Evolutionary conservation across 2,888 invertebrate genomes (phyloP).

Genomic region (Dioctria rufipes): DNA sequence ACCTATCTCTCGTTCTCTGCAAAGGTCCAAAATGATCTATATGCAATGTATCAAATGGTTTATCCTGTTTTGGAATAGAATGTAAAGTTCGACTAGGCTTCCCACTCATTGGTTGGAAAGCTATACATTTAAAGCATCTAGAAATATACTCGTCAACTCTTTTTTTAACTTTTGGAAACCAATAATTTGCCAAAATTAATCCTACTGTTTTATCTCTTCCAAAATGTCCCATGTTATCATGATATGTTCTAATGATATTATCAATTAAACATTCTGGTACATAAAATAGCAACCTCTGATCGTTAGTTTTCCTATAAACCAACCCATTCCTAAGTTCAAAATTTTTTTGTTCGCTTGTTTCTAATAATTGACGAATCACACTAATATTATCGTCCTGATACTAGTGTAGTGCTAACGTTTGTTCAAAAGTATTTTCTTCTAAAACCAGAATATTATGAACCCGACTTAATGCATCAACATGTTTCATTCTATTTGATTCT

Average conservation of each 20-base stretch:
- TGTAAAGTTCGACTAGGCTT: slow-evolving; percentile 61
- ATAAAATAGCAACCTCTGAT: slow-evolving; percentile 52
- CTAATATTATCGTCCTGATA: slow-evolving; percentile 29
- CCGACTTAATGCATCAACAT: slow-evolving; percentile 63
- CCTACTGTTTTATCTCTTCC: slow-evolving; percentile 48
- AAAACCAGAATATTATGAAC: slow-evolving; percentile 46
- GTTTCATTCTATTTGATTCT: slow-evolving; percentile 60
- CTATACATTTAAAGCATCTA: slow-evolving; percentile 55
- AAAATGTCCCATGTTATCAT: too few relatives aligned
- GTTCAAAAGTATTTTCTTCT: slow-evolving; percentile 57
- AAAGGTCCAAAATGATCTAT: slow-evolving; percentile 56
- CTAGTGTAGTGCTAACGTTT: slow-evolving; percentile 53
- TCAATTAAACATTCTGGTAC: slow-evolving; percentile 42
- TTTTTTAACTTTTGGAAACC: slow-evolving; percentile 54
- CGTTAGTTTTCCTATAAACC: slow-evolving; percentile 42
- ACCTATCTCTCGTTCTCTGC: slow-evolving; percentile 43
- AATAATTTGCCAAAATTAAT: slow-evolving; percentile 32
- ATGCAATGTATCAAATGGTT: slow-evolving; percentile 61
- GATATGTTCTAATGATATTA: slow-evolving; percentile 41
- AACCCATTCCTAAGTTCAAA: slow-evolving; percentile 52
- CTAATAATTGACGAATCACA: slow-evolving; percentile 24
- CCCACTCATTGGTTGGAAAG: slow-evolving; percentile 47
- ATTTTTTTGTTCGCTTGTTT: slow-evolving; percentile 15
- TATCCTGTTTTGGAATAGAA: slow-evolving; percentile 61
- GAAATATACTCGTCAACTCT: slow-evolving; percentile 47